phyloP scores from a whole-genome alignment of 1,140 invertebrate genomes.

The Colletes latitarsis region DNA sequence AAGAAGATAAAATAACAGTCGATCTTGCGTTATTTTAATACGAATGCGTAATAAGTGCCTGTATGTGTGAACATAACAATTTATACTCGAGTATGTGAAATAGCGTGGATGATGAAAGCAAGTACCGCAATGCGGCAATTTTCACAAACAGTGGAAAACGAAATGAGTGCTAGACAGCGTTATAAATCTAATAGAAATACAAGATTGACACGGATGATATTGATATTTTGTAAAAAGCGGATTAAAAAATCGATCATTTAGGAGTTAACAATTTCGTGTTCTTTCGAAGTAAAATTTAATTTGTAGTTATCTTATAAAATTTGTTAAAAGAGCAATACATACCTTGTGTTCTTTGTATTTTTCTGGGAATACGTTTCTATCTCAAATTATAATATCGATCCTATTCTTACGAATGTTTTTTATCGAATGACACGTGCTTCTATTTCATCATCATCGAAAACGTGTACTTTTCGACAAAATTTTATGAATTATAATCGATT shows the following conservation, averaged over 20 bases:
- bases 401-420: not conserved
- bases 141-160: not conserved
- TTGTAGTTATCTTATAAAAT: not conserved
- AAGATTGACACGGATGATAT: not conserved
- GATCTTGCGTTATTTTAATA: not conserved
- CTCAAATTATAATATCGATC: not conserved
- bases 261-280: not conserved
- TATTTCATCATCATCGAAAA: not conserved
- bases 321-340: not conserved
- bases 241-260: not conserved
- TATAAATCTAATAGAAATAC: not conserved
- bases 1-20: not conserved
- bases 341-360: not conserved
- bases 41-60: not conserved
- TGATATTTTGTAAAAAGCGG: no score
- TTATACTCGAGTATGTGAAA: not conserved
- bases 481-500: not conserved
- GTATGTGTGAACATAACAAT: not conserved
- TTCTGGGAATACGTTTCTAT: not conserved
- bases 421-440: not conserved
- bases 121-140: slow-evolving; percentile 7
- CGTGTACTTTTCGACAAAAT: not conserved
- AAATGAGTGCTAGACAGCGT: not conserved
- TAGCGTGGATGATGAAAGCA: no score
- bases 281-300: not conserved